Evolutionary conservation across 1,140 invertebrate species (phyloP).

Genomic region (Medauroidea extradentata): DNA sequence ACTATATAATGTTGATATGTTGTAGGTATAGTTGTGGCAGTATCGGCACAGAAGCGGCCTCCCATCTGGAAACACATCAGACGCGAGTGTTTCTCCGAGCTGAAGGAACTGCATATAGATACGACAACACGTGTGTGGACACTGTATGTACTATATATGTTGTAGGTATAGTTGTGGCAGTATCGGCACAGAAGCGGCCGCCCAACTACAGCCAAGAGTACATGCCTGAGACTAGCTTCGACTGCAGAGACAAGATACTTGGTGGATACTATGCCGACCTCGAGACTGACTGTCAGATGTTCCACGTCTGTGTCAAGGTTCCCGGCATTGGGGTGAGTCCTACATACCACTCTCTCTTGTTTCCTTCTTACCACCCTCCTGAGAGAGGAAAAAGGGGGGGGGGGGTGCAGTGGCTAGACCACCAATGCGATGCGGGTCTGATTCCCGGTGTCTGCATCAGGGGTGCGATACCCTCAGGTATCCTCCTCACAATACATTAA

Average conservation of each 20-base stretch:
- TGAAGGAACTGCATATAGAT: too few relatives aligned
- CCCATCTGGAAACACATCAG: slow-evolving; percentile 65
- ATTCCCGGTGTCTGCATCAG: too few relatives aligned
- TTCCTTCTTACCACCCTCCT: too few relatives aligned
- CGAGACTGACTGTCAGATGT: slow-evolving; percentile 88
- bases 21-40: slow-evolving; percentile 1
- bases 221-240: slow-evolving; percentile 82
- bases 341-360: not conserved
- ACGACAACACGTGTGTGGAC: too few relatives aligned
- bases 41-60: slow-evolving; percentile 35
- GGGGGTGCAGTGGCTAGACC: too few relatives aligned
- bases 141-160: too few relatives aligned
- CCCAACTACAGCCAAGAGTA: slow-evolving; percentile 71
- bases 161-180: not conserved
- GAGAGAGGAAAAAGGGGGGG: too few relatives aligned
- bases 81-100: too few relatives aligned
- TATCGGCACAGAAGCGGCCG: slow-evolving; percentile 37
- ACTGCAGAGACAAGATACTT: slow-evolving; percentile 79
- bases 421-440: too few relatives aligned
- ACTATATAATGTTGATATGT: too few relatives aligned
- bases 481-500: too few relatives aligned
- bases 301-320: slow-evolving; percentile 83
- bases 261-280: slow-evolving; percentile 89
- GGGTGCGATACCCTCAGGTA: too few relatives aligned
- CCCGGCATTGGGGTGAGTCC: slow-evolving; percentile 48